phyloP scores from a whole-genome alignment of 2,797 vertebrate species.

The Acridotheres tristis region DNA sequence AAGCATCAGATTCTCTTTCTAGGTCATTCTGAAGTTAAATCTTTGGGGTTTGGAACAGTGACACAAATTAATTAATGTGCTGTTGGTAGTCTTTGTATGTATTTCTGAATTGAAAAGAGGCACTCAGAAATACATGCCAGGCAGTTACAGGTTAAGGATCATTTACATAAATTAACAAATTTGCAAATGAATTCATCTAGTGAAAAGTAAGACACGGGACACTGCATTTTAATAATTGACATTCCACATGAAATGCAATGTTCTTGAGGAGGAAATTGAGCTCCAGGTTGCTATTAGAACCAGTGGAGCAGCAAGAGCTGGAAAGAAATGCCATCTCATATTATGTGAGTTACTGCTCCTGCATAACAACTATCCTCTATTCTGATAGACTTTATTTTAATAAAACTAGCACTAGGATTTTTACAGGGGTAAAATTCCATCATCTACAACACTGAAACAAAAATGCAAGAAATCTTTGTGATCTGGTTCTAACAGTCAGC shows the following conservation, averaged over 20 bases:
- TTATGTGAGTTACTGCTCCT: constrained; percentile 82
- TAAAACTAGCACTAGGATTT: constrained; percentile 72
- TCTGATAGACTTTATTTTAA: constrained; percentile 87
- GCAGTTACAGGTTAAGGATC: constrained; percentile 79
- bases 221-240: constrained; percentile 86
- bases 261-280: constrained; percentile 85
- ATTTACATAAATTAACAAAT: constrained; percentile 85
- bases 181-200: constrained; percentile 84
- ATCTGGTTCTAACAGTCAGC: constrained; percentile 1
- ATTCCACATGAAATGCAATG: constrained; percentile 84
- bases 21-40: constrained; percentile 37
- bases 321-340: constrained; percentile 84
- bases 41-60: constrained; percentile 8
- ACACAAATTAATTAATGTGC: not conserved
- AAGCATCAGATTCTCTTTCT: not conserved
- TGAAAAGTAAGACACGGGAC: constrained; percentile 84
- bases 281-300: constrained; percentile 89
- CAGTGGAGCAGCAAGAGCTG: constrained; percentile 83
- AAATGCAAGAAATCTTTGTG: constrained; percentile 76
- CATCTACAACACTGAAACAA: constrained; percentile 80
- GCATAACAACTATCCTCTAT: constrained; percentile 90
- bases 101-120: constrained; percentile 40
- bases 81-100: constrained; percentile 14
- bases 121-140: constrained; percentile 68
- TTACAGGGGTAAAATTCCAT: constrained; percentile 44